Conservation (phyloP, 2,797 vertebrate genomes). For the Pseudochaenichthys georgianus region DNA sequence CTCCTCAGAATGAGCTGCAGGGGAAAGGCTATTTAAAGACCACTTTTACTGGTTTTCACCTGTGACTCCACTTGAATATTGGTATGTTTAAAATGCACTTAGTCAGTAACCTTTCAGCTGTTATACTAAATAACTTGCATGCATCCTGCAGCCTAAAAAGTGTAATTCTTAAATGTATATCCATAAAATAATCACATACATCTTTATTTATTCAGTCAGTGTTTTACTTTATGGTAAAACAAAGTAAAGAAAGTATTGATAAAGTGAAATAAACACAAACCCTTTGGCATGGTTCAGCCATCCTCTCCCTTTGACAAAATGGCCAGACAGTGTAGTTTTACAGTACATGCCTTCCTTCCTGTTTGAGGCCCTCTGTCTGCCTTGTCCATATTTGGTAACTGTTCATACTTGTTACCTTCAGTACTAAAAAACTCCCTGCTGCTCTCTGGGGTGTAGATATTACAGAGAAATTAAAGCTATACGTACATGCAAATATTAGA, state of each 20-base stretch:
- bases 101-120: not conserved
- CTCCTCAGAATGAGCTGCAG: not conserved
- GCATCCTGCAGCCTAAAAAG: not conserved
- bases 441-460: not conserved
- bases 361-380: not conserved
- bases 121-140: not conserved
- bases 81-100: not conserved
- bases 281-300: not conserved
- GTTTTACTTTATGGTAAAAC: not conserved
- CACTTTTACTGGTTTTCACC: not conserved
- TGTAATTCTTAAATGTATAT: too few species aligned
- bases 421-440: not conserved
- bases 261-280: not conserved
- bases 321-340: not conserved
- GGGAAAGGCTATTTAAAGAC: not conserved
- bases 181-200: not conserved
- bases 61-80: not conserved
- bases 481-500: not conserved
- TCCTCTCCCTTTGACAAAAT: not conserved
- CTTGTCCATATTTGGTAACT: not conserved
- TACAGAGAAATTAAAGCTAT: not conserved
- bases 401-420: not conserved
- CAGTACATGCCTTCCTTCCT: too few species aligned
- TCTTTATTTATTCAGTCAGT: not conserved
- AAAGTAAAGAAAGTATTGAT: too few species aligned